phyloP scores from a whole-genome alignment of 1,140 invertebrate species.

The Drosophila parabipectinata region DNA sequence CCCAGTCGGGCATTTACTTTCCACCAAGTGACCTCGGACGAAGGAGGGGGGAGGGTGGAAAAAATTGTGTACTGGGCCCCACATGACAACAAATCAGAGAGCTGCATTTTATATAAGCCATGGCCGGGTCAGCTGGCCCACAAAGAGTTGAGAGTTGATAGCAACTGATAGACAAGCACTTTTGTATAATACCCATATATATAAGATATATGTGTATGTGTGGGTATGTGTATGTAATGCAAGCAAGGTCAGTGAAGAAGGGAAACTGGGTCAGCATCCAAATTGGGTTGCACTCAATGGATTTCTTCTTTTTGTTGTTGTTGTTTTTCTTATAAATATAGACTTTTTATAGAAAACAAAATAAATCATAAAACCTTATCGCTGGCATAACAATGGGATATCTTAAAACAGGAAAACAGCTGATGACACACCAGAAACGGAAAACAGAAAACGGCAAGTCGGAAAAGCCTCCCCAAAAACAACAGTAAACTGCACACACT shows the following conservation, averaged over 20 bases:
- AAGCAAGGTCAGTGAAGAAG: constrained; percentile 58
- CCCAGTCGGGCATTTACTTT: constrained; percentile 36
- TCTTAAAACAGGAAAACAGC: constrained; percentile 40
- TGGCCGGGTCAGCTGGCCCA: constrained; percentile 51
- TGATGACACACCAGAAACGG: constrained; percentile 48
- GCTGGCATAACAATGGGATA: constrained; percentile 16
- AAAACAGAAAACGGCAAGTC: constrained; percentile 28
- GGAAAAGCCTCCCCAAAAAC: constrained; percentile 24
- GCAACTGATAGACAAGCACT: constrained; percentile 27
- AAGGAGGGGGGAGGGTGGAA: background rate
- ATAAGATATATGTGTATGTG: constrained; percentile 5
- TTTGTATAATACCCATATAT: constrained; percentile 14
- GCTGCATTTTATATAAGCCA: constrained; percentile 71
- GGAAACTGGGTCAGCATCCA: constrained; percentile 72
- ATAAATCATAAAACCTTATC: background rate
- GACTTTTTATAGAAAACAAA: constrained; percentile 23
- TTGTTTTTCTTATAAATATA: constrained; percentile 35
- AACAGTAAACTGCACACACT: constrained; percentile 14
- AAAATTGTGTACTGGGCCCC: constrained; percentile 2
- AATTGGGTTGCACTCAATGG: constrained; percentile 49
- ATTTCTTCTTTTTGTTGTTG: constrained; percentile 4
- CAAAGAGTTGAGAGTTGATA: constrained; percentile 25
- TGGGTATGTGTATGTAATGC: background rate
- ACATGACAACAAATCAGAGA: constrained; percentile 37
- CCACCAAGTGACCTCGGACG: constrained; percentile 39